Evolutionary conservation across 2,888 invertebrate species (phyloP).

Genomic region (Lochmaea capreae): DNA sequence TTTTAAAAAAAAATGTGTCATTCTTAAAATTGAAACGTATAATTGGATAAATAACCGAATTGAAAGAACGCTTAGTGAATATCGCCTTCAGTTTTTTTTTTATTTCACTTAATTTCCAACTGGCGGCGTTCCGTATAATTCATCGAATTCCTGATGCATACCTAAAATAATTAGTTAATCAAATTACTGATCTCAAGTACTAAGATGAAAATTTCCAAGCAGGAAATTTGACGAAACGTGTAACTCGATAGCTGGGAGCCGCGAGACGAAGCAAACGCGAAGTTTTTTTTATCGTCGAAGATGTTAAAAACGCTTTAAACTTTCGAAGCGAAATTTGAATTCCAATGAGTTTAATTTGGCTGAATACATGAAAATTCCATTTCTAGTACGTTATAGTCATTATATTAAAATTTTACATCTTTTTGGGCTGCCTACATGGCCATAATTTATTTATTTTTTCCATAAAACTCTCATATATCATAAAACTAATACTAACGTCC

Average conservation of each 20-base stretch:
- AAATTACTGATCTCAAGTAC: slow-evolving; percentile 34
- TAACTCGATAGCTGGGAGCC: slow-evolving; percentile 2
- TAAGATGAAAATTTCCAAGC: slow-evolving; percentile 10
- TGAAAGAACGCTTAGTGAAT: slow-evolving; percentile 28
- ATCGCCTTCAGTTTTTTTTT: slow-evolving; percentile 33
- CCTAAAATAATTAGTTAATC: slow-evolving; percentile 38
- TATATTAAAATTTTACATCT: neutral
- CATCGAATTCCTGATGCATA: slow-evolving; percentile 37
- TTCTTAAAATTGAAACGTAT: slow-evolving; percentile 36
- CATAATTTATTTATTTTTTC: slow-evolving; percentile 80
- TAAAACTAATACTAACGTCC: slow-evolving; percentile 92
- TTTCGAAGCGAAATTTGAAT: neutral
- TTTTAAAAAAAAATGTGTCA: no score
- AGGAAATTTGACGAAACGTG: slow-evolving; percentile 12
- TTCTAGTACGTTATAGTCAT: neutral
- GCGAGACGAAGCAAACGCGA: neutral
- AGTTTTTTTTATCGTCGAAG: neutral
- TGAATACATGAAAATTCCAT: neutral
- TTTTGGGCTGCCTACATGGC: slow-evolving; percentile 75
- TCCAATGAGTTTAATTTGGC: neutral
- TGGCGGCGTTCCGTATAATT: slow-evolving; percentile 24
- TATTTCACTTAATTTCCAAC: slow-evolving; percentile 27
- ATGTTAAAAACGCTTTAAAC: neutral
- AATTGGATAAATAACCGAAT: slow-evolving; percentile 34
- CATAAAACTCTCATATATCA: slow-evolving; percentile 97